Conservation (phyloP, 1,140 invertebrate genomes). For the Drosophila sturtevanti region DNA sequence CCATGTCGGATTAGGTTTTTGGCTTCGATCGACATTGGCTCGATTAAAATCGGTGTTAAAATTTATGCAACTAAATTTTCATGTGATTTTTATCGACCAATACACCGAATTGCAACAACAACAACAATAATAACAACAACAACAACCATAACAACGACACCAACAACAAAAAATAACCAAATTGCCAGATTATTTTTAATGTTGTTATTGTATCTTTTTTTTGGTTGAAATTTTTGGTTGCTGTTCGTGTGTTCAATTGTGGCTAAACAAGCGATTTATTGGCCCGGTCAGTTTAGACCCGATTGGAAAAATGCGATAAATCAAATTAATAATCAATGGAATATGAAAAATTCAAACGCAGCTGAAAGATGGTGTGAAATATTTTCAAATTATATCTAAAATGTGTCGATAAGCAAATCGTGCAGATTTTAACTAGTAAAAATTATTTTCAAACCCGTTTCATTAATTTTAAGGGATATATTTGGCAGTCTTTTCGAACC, state of each 20-base stretch:
- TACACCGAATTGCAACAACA: slow-evolving; percentile 23
- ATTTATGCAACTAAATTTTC: slow-evolving; percentile 77
- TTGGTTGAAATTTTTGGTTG: slow-evolving; percentile 50
- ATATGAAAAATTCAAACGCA: not conserved
- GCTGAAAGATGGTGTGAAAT: not conserved
- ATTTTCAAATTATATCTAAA: no score
- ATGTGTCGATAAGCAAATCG: no score
- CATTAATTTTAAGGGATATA: no score
- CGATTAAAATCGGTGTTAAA: slow-evolving; percentile 81
- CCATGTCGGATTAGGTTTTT: slow-evolving; percentile 7
- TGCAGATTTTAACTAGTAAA: no score
- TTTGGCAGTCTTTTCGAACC: no score
- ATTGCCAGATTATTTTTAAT: slow-evolving; percentile 46
- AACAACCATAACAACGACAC: slow-evolving; percentile 25
- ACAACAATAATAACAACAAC: slow-evolving; percentile 33
- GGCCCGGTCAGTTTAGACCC: slow-evolving; percentile 31
- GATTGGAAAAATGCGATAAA: slow-evolving; percentile 41
- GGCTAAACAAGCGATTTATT: slow-evolving; percentile 70
- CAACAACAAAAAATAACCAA: slow-evolving; percentile 27
- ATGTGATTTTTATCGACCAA: slow-evolving; percentile 64
- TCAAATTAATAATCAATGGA: not conserved
- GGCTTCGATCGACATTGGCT: slow-evolving; percentile 49
- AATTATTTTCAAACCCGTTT: no score
- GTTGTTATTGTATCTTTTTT: slow-evolving; percentile 25
- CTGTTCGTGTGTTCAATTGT: slow-evolving; percentile 60